A percentile compares a stretch with the other conserved stretches of the same genome.
These are phyloP conservation scores for Trichoplusia ni DNA, from an alignment of 1,140 invertebrate genomes.

Conservation along the genomic window DNA sequence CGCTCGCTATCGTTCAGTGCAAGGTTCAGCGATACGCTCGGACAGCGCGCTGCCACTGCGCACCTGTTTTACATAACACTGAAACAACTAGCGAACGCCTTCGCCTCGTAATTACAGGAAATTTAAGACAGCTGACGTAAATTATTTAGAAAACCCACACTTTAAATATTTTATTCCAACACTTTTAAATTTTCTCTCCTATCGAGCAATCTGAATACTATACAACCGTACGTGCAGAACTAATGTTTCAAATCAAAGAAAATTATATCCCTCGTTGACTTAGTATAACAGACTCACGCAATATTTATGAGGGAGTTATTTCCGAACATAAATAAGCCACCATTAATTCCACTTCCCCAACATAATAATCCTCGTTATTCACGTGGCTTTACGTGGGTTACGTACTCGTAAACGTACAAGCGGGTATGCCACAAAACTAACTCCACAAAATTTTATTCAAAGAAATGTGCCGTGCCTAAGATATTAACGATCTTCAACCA, in stretches of 20 bases:
- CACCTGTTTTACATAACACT: background rate
- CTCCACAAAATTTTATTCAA: constrained; percentile 24
- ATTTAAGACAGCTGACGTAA: background rate
- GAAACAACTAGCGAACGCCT: background rate
- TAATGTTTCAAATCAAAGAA: too few species aligned
- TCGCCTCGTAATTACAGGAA: background rate
- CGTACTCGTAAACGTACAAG: background rate
- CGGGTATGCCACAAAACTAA: constrained; percentile 5
- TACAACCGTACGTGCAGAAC: too few species aligned
- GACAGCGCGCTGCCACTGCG: constrained; percentile 8
- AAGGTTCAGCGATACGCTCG: background rate
- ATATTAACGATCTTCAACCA: constrained; percentile 25
- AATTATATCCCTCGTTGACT: too few species aligned
- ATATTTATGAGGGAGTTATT: background rate
- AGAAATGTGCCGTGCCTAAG: constrained; percentile 22
- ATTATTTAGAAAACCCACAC: background rate
- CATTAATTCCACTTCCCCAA: background rate
- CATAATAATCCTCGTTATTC: background rate
- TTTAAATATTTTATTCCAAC: too few species aligned
- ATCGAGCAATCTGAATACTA: too few species aligned
- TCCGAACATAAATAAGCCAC: background rate
- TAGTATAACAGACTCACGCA: too few species aligned
- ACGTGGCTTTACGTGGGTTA: background rate
- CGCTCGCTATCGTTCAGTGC: background rate
- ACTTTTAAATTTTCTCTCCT: too few species aligned